Conservation (phyloP, 92 coral and sea anemone species). For the Parazoanthus atlanticus region DNA sequence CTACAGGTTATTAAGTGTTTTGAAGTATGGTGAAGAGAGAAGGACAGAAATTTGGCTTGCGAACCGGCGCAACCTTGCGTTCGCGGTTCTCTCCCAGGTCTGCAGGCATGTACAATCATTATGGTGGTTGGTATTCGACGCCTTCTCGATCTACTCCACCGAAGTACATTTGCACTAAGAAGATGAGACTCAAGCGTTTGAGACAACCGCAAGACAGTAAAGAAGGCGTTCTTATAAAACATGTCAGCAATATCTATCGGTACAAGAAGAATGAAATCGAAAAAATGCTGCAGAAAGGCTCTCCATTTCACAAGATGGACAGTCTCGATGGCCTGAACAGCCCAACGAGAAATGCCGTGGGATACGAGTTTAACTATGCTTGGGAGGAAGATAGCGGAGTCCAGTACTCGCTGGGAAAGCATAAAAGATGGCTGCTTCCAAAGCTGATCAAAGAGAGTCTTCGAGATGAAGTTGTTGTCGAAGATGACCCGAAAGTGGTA, state of each 20-base stretch:
- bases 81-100: slow-evolving; percentile 11
- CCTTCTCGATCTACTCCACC: not conserved
- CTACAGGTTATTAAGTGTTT: no score
- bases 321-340: slow-evolving; percentile 20
- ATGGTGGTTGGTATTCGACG: not conserved
- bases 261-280: slow-evolving; percentile 22
- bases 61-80: slow-evolving; percentile 37
- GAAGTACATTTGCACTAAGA: slow-evolving; percentile 35
- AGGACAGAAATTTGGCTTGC: slow-evolving; percentile 32
- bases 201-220: slow-evolving; percentile 28
- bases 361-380: not conserved
- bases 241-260: not conserved
- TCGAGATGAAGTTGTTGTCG: slow-evolving; percentile 31
- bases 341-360: slow-evolving; percentile 5
- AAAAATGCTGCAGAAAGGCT: slow-evolving; percentile 13
- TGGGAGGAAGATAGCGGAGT: slow-evolving; percentile 31
- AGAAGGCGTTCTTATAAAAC: slow-evolving; percentile 27
- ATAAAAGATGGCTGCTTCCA: slow-evolving; percentile 93
- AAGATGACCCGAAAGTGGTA: slow-evolving; percentile 53
- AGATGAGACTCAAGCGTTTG: slow-evolving; percentile 34
- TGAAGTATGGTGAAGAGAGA: slow-evolving; percentile 28
- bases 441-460: slow-evolving; percentile 65
- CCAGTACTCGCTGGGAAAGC: slow-evolving; percentile 81
- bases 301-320: slow-evolving; percentile 25
- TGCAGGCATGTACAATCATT: not conserved